Conservation (phyloP, 2,113 vertebrate genomes). For the Poicephalus gulielmi region DNA sequence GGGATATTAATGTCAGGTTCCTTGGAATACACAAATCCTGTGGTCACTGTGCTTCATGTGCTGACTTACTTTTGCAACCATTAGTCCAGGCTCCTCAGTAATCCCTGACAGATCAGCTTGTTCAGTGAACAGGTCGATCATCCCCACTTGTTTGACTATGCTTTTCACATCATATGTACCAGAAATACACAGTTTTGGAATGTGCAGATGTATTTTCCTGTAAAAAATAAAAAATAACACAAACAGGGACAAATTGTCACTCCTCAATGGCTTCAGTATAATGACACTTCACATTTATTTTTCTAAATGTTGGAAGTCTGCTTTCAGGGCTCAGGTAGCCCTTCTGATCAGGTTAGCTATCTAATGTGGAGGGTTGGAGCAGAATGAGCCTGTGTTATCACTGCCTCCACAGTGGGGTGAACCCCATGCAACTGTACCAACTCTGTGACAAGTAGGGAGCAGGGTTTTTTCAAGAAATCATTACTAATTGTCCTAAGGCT, state of each 20-base stretch:
- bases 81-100: conserved; percentile 70
- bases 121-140: conserved; percentile 79
- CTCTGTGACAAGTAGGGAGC: background rate
- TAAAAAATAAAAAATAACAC: conserved; percentile 4
- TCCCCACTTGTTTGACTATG: conserved; percentile 76
- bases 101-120: conserved; percentile 82
- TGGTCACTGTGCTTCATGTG: background rate
- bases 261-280: background rate
- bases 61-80: conserved; percentile 82
- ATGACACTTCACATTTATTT: background rate
- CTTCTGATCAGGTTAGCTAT: background rate
- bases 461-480: background rate
- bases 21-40: background rate
- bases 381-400: background rate
- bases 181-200: conserved; percentile 84
- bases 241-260: background rate
- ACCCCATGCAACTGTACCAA: background rate
- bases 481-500: background rate
- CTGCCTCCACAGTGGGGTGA: background rate
- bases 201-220: conserved; percentile 59
- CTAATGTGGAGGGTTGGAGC: background rate
- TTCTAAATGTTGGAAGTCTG: background rate
- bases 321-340: background rate
- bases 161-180: conserved; percentile 77
- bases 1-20: background rate